Percentiles rank a stretch among this genome's conserved stretches.
Evolutionary conservation across 2,113 vertebrate genomes (phyloP).

Genomic region (Nycticebus coucang): DNA sequence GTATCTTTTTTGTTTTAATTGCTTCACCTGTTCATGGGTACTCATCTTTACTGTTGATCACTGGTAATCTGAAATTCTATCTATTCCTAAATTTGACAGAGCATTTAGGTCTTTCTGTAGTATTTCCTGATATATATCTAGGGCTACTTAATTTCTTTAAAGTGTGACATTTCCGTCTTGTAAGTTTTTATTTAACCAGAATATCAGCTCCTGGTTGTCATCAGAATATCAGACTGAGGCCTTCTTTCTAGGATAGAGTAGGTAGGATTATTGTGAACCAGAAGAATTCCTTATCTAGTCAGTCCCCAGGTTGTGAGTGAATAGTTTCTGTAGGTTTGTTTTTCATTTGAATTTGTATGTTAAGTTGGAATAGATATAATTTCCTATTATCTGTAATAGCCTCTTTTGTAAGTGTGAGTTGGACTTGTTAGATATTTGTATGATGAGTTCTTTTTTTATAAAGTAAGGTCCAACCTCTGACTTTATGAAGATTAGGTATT

Average conservation of each 20-base stretch:
- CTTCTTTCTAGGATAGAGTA: background rate
- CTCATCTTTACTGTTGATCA: background rate
- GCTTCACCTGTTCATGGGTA: background rate
- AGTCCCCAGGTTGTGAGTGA: too few species aligned
- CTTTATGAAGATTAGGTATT: background rate
- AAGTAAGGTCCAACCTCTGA: background rate
- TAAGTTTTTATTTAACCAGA: background rate
- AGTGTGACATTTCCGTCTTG: background rate
- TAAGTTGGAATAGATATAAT: too few species aligned
- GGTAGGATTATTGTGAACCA: background rate
- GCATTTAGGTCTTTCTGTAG: background rate
- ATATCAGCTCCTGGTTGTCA: background rate
- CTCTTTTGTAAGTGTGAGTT: too few species aligned
- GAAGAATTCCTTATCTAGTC: background rate
- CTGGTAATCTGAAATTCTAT: background rate
- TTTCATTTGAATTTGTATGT: too few species aligned
- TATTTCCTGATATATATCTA: background rate
- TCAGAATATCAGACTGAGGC: background rate
- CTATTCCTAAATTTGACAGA: background rate
- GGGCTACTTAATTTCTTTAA: background rate
- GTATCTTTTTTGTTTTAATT: background rate
- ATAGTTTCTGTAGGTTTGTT: too few species aligned
- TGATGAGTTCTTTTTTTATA: background rate
- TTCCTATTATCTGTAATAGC: too few species aligned
- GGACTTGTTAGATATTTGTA: too few species aligned